Percentiles rank a stretch among this genome's conserved stretches.
These are phyloP conservation scores for Phaethon lepturus DNA, from an alignment of 2,113 vertebrate species.

Conservation along the genomic window DNA sequence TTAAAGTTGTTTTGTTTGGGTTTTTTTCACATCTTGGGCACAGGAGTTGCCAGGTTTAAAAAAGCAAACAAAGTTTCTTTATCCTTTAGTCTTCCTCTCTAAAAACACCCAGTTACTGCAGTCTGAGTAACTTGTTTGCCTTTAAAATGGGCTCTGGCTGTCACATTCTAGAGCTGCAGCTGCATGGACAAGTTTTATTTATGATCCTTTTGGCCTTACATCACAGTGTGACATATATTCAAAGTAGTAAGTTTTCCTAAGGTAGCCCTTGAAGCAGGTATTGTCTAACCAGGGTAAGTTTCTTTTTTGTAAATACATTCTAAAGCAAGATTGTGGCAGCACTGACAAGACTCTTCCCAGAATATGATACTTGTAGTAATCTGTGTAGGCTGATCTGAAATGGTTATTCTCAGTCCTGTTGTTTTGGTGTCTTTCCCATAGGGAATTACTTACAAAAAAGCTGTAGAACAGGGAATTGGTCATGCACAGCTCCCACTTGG, in stretches of 20 bases:
- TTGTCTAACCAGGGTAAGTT: accelerated
- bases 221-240: not conserved
- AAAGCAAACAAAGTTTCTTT: not conserved
- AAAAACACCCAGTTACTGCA: not conserved
- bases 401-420: not conserved
- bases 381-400: not conserved
- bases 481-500: constrained; percentile 94
- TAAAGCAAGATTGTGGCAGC: not conserved
- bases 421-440: constrained; percentile 65
- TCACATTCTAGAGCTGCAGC: not conserved
- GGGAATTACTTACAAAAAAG: constrained; percentile 90
- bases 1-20: not conserved
- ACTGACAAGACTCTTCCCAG: not conserved
- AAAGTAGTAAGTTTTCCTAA: not conserved
- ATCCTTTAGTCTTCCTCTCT: not conserved
- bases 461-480: constrained; percentile 85
- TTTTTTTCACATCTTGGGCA: not conserved
- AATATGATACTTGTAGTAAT: not conserved
- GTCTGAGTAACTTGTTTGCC: not conserved
- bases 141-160: not conserved
- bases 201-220: not conserved
- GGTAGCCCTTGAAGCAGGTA: not conserved
- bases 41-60: not conserved
- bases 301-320: not conserved
- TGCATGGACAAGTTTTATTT: not conserved